Base-by-base conservation (phyloP, 2,113 vertebrate genomes). In the Brachionichthys hirsutus region DNA sequence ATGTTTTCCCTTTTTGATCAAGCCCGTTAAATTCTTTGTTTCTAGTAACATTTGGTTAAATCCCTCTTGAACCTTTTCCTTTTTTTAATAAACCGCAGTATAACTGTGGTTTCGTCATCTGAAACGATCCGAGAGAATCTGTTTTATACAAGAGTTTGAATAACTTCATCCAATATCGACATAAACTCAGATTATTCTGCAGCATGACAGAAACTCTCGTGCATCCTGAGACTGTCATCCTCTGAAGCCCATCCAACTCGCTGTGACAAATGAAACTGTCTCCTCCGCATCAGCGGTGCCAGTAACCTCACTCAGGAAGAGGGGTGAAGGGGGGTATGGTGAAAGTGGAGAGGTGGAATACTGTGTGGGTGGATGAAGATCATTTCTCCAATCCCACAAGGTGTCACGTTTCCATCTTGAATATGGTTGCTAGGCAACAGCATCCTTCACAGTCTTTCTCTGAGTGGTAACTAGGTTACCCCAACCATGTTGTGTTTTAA, bases 341-440 rank as follows among this genome's bases (percentile, higher is more conserved):
- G 68, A 76, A 80, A 78, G 58, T 62, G 67, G 67, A 68, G 71
- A 62, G 75, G 54, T 65, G 74, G 71, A 78, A 80, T 75, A 76
- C 75, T 70, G 77, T 73, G 84, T 85, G 72, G 84, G 82, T 36
- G 74, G 77, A 67, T 70, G 67, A 62, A 75, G 72, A 81, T 78
- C 79, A 85, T 85, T 68, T 76, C 70, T 78, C 67, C 75, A 73
- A 80, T 77, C 63, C 72, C 69, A 66, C 64, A 82, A 79, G 79
- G 85, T 86, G 72, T 81, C 59, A 45, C 70, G 76, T 77, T 78
- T 68, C 80, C 67, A 65, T 75, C 62, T 74, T 16, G 13, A 62
- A 60, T 56, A 55, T 52, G 70, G 88, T 89, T 85, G 86, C 88
- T 75, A 75, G 59, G 88, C 75, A 88, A 87, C 85, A 70, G 66